Evolutionary conservation across 2,888 invertebrate species (phyloP).

Genomic region (Thyatira batis): DNA sequence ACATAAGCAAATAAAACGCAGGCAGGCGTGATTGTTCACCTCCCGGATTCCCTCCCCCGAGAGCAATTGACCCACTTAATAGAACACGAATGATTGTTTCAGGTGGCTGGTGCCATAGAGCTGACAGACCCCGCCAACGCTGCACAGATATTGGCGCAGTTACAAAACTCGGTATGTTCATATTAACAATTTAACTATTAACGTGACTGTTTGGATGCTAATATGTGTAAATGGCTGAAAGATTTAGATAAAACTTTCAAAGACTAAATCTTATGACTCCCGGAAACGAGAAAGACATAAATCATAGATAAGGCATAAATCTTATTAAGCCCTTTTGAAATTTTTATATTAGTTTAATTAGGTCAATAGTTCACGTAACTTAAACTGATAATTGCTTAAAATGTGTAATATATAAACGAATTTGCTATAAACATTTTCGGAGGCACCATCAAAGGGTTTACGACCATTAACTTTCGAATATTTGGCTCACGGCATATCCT

Average conservation of each 20-base stretch:
- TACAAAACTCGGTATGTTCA: conserved; percentile 66
- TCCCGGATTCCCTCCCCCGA: conserved; percentile 31
- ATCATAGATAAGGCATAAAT: too few relatives aligned
- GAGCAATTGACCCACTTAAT: conserved; percentile 68
- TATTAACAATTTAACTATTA: conserved; percentile 11
- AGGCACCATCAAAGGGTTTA: conserved; percentile 40
- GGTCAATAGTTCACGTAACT: conserved; percentile 31
- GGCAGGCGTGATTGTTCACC: conserved; percentile 25
- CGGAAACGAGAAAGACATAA: too few relatives aligned
- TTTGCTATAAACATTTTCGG: conserved; percentile 43
- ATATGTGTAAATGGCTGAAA: too few relatives aligned
- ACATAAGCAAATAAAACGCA: conserved; percentile 20
- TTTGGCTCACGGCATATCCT: conserved; percentile 39
- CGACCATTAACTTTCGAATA: conserved; percentile 52
- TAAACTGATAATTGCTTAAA: conserved; percentile 39
- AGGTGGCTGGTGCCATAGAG: conserved; percentile 73
- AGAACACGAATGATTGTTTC: conserved; percentile 58
- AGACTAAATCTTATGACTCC: too few relatives aligned
- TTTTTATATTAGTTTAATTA: conserved; percentile 33
- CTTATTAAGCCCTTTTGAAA: conserved; percentile 32
- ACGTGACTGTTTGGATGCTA: too few relatives aligned
- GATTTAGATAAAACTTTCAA: too few relatives aligned
- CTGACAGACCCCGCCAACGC: conserved; percentile 67
- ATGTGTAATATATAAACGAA: conserved; percentile 33
- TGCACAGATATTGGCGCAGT: conserved; percentile 62